Percentiles rank a stretch among this genome's conserved stretches.
phyloP scores from a whole-genome alignment of 2,888 invertebrate species.

The Melanotus villosus region DNA sequence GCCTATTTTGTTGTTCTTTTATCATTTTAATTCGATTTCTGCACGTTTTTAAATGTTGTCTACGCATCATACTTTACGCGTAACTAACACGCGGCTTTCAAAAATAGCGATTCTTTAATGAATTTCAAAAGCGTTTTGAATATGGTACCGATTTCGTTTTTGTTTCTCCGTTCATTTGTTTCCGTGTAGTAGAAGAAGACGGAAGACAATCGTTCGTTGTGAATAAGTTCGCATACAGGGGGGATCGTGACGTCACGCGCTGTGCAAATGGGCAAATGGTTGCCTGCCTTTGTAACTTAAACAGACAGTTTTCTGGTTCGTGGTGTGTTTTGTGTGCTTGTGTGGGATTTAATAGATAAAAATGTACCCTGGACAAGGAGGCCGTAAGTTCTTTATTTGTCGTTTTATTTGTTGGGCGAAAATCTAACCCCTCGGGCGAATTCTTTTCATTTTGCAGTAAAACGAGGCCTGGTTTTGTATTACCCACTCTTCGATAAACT shows the following conservation, averaged over 20 bases:
- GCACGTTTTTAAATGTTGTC: neutral
- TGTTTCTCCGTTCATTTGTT: neutral
- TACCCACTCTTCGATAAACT: slow-evolving; percentile 11
- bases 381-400: slow-evolving; percentile 62
- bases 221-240: slow-evolving; percentile 3
- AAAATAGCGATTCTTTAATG: slow-evolving; percentile 11
- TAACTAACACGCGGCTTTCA: slow-evolving; percentile 11
- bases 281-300: slow-evolving; percentile 64
- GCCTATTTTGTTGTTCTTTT: neutral
- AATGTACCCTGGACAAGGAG: slow-evolving; percentile 67
- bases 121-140: slow-evolving; percentile 14
- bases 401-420: neutral
- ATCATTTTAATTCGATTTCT: neutral
- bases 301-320: slow-evolving; percentile 63
- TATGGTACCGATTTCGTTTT: neutral
- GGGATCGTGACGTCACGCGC: slow-evolving; percentile 62
- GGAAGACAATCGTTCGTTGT: neutral
- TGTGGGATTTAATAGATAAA: slow-evolving; percentile 62
- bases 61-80: too few relatives aligned
- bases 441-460: neutral
- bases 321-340: slow-evolving; percentile 66
- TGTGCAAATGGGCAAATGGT: slow-evolving; percentile 66
- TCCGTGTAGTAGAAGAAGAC: slow-evolving; percentile 9
- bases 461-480: slow-evolving; percentile 1
- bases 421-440: neutral